Percentiles rank a stretch among this genome's conserved stretches.
Conservation (phyloP, 2,797 vertebrate genomes). For the Eupleurogrammus muticus region DNA sequence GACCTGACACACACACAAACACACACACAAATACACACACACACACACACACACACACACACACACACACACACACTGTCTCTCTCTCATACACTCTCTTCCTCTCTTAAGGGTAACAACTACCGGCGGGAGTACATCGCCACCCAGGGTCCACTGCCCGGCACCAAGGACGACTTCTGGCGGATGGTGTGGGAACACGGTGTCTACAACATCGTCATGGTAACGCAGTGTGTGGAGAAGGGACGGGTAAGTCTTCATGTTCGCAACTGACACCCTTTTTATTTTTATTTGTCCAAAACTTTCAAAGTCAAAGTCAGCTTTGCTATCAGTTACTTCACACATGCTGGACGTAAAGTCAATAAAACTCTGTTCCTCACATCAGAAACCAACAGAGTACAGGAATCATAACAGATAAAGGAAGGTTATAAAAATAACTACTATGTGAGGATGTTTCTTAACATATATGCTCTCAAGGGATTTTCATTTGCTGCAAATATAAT, state of each 20-base stretch:
- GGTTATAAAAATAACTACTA: no score
- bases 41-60: background rate
- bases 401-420: no score
- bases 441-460: no score
- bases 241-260: slow-evolving; percentile 86
- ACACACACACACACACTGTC: background rate
- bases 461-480: no score
- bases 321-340: no score
- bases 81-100: background rate
- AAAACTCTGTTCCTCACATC: no score
- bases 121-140: slow-evolving; percentile 94
- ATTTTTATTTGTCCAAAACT: background rate
- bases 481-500: no score
- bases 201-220: slow-evolving; percentile 94
- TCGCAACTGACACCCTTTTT: no score
- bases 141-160: slow-evolving; percentile 94
- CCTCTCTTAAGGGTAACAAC: slow-evolving; percentile 87
- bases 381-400: no score
- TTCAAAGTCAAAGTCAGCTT: no score
- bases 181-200: slow-evolving; percentile 97
- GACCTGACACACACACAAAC: slow-evolving; percentile 43
- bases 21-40: slow-evolving; percentile 8
- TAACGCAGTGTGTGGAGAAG: slow-evolving; percentile 95
- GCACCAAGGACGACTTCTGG: slow-evolving; percentile 98
- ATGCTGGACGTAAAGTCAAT: no score